Base-by-base conservation (phyloP, 2,113 vertebrate species). In the Psilopogon haemacephalus region DNA sequence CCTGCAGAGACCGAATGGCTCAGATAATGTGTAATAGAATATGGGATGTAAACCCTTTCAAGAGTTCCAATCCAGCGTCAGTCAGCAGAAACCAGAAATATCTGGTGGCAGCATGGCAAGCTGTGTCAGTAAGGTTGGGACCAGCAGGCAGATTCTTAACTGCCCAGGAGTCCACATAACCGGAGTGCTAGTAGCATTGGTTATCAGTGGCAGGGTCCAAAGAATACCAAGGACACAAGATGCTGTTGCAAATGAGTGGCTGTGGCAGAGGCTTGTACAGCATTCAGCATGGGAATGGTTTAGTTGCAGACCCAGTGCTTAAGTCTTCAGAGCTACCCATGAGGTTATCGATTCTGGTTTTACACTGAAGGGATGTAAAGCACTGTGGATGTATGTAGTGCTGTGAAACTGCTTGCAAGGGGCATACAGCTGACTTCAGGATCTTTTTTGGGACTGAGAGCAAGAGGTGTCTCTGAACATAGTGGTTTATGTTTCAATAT, bases 21-120 rank as follows among this genome's bases (percentile, higher is more conserved):
- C 71, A 58, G 67, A 67, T 83, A 59, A 69, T 86, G 48, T 80
- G 92, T 94, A 92, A 95, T 16, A 86, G 84, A 68, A 93, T 91
- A 94, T 68, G 52, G 46, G 38, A 77, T 0, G 0, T 86, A 85
- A 91, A 88, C 72, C 62, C 38, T 88, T 91, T 74, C 78, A 86
- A 14, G 50, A 88, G 54, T 83, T 92, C 82, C 94, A 77, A 83
- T 64, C 33, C 78, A 73, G 74, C 28, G 1, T 75, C 67, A 37
- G 60, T 68, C 65, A 67, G 70, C 74, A 59, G 68, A 68, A 75
- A 76, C 60, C 63, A 94, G 85, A 86, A 95, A 72, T 94, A 81
- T 14, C 78, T 92, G 71, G 56, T 94, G 81, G 68, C 78, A 52
- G 20, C 50, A 56, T 86, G 60, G 71, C 38, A 63, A 79, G 32